Conservation (phyloP, 2,797 vertebrate genomes). For the Typhlichthys subterraneus region DNA sequence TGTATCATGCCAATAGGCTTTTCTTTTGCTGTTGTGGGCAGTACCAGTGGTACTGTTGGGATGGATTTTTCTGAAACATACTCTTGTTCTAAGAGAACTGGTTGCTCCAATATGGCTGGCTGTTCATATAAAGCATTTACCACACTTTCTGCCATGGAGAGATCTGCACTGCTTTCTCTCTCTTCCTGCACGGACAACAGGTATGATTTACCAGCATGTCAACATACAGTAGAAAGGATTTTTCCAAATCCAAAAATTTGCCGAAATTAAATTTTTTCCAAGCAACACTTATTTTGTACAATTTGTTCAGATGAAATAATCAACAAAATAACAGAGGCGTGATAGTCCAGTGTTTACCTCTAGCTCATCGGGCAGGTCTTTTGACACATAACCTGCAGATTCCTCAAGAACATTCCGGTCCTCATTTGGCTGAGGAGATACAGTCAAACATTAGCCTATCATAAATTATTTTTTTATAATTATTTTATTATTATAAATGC, state of each 20-base stretch:
- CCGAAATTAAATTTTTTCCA: no score
- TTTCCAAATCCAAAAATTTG: no score
- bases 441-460: neutral
- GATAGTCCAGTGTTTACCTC: constrained; percentile 42
- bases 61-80: constrained; percentile 12
- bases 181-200: constrained; percentile 30
- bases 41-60: neutral
- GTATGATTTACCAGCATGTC: neutral
- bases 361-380: constrained; percentile 37
- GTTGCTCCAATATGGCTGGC: constrained; percentile 18
- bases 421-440: constrained; percentile 86
- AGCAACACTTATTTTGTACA: no score
- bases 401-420: constrained; percentile 90
- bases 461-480: neutral
- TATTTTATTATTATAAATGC: neutral
- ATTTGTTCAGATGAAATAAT: no score
- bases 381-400: constrained; percentile 79
- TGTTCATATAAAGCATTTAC: constrained; percentile 5
- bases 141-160: constrained; percentile 9
- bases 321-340: neutral
- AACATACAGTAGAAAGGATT: neutral
- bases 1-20: constrained; percentile 17
- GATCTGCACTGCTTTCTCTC: constrained; percentile 24
- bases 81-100: constrained; percentile 7
- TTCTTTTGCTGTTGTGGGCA: constrained; percentile 8